Conservation (phyloP, 2,113 vertebrate genomes). For the Aepyceros melampus region DNA sequence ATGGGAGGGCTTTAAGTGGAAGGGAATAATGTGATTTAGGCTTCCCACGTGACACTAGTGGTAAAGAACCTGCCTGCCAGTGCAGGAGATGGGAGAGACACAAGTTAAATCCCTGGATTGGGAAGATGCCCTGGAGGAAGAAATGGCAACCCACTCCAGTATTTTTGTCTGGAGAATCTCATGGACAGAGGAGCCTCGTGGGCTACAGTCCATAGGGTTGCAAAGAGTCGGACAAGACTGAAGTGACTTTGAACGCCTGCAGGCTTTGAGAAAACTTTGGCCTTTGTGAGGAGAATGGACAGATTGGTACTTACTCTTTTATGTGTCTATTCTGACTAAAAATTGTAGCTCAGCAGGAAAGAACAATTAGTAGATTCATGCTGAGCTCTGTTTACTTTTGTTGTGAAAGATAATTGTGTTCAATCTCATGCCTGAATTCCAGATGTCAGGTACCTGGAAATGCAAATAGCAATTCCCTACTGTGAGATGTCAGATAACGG, state of each 20-base stretch:
- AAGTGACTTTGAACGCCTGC: fast-evolving
- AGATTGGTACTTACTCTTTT: slow-evolving; percentile 45
- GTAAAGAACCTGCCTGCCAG: background rate
- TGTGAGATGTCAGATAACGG: slow-evolving; percentile 36
- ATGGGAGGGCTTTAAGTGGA: background rate
- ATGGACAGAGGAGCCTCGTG: background rate
- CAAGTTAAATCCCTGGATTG: background rate
- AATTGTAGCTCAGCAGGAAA: slow-evolving; percentile 53
- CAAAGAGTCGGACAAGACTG: background rate
- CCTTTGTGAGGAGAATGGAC: slow-evolving; percentile 37
- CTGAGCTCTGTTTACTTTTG: slow-evolving; percentile 62
- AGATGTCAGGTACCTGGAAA: slow-evolving; percentile 66
- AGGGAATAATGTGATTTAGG: background rate
- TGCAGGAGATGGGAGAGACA: background rate
- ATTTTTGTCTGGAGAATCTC: background rate
- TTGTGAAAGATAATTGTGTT: slow-evolving; percentile 66
- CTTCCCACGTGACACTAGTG: background rate
- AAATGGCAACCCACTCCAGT: background rate
- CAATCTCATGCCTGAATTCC: slow-evolving; percentile 58
- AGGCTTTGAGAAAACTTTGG: slow-evolving; percentile 29
- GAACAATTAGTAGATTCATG: slow-evolving; percentile 58
- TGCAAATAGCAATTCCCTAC: slow-evolving; percentile 59
- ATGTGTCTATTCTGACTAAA: slow-evolving; percentile 48
- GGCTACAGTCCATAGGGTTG: background rate
- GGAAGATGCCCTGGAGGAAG: background rate